A percentile compares a stretch with the other conserved stretches of the same genome.
Conservation (phyloP, 2,888 invertebrate genomes). For the Amphipoea lucens region DNA sequence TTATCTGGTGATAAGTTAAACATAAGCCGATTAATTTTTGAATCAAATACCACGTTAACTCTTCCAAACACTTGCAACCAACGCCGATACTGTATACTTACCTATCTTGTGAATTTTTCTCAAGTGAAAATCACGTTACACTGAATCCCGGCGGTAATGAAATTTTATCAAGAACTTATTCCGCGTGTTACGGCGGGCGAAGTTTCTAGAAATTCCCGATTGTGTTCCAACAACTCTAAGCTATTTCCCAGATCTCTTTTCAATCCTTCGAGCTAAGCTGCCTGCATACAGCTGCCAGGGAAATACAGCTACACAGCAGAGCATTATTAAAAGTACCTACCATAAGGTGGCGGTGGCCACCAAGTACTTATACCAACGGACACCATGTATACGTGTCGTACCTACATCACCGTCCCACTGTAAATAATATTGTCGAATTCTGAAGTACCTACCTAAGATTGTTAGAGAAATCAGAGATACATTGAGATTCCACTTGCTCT, state of each 20-base stretch:
- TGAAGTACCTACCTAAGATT: not conserved
- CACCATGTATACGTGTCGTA: not conserved
- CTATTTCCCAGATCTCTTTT: constrained; percentile 64
- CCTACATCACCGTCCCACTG: not conserved
- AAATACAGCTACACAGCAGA: not conserved
- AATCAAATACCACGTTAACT: not conserved
- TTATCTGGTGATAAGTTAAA: no score
- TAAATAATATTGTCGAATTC: not conserved
- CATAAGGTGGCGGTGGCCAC: not conserved
- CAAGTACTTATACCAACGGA: not conserved
- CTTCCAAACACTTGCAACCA: not conserved
- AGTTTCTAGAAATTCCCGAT: constrained; percentile 63
- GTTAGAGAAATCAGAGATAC: not conserved
- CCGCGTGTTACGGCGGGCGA: constrained; percentile 41
- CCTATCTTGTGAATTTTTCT: constrained; percentile 40
- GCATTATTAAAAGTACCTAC: not conserved
- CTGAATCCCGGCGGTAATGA: constrained; percentile 53
- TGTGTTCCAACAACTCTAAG: constrained; percentile 65
- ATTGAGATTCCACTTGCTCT: not conserved
- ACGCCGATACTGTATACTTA: constrained; percentile 1
- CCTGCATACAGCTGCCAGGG: constrained; percentile 16
- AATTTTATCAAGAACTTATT: constrained; percentile 66
- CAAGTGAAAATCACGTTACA: constrained; percentile 40
- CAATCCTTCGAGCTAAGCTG: constrained; percentile 48
- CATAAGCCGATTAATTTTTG: not conserved